Base-by-base conservation (phyloP, 2,888 invertebrate species). In the Agrochola litura region DNA sequence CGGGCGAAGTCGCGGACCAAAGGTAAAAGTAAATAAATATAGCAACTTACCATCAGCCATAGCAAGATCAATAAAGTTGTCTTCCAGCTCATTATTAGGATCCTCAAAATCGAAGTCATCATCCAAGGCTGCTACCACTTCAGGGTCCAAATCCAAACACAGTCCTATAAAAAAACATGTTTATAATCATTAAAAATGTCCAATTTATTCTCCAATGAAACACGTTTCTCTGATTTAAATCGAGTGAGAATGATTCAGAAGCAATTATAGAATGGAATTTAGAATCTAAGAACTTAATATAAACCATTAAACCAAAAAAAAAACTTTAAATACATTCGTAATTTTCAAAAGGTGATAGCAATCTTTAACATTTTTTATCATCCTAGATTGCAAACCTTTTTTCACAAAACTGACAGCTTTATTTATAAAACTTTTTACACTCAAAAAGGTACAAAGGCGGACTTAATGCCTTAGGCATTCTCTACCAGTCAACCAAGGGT, bases 51-150 rank as follows among this genome's bases (percentile, higher is more conserved):
- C 95, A 79, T 95, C 97, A 2, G 95, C 97, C 96, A 98, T 98
- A 0, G 99, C 99, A 78, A 98, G 93, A 89, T 98, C 97, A 67
- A 99, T 97, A 92, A 99, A 99, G 95, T 99, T 98, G 93, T 99
- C 99, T 86, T 99, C 99, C 6, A 99, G 94, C 85, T 98, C 94
- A 95, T 99, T 99, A 0, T 98, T 97, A 0, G 98, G 98, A 93
- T 99, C 97, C 2, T 98, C 97, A 91, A 97, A 99, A 92, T 99
- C 98, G 93, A 99, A 99, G 94, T 99, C 99, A 82, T 99, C 99
- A 92, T 99, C 99, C 94, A 99, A 96, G 0, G 99, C 99, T 9
- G 99, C 99, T 0, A 99, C 98, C 54, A 99, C 97, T 90, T 99
- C 99, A 0, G 99, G 99, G 93, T 99, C 99, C 94, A 99, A 96